Evolutionary conservation across 2,888 invertebrate genomes (phyloP).

Genomic region (Mamestra brassicae): DNA sequence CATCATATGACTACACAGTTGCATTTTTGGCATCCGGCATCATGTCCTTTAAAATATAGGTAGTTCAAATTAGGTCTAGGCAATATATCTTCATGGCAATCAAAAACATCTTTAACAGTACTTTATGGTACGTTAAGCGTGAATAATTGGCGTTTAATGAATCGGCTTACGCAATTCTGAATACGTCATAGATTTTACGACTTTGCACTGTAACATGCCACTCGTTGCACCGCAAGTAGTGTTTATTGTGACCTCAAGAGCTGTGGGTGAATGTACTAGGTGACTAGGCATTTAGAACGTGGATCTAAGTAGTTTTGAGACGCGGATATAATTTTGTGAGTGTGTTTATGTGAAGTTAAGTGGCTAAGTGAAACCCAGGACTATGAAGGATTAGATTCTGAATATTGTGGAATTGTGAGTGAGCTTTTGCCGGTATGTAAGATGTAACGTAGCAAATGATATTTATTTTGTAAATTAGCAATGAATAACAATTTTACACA

Average conservation of each 20-base stretch:
- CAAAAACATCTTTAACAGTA: not conserved
- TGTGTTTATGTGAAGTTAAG: constrained; percentile 6
- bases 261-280: constrained; percentile 40
- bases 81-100: not conserved
- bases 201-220: constrained; percentile 22
- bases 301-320: constrained; percentile 6
- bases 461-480: not conserved
- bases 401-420: not conserved
- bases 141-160: constrained; percentile 30
- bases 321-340: not conserved
- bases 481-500: too few relatives aligned
- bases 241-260: constrained; percentile 36
- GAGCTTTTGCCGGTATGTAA: not conserved
- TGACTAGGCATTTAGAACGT: constrained; percentile 27
- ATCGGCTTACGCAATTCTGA: constrained; percentile 41
- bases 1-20: too few relatives aligned
- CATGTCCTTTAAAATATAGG: too few relatives aligned
- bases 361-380: not conserved
- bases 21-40: too few relatives aligned
- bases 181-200: constrained; percentile 52
- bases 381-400: not conserved
- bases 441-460: too few relatives aligned
- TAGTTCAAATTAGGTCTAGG: not conserved
- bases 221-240: constrained; percentile 35
- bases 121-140: constrained; percentile 11